These are phyloP conservation scores for Triplophysa bombifrons DNA, from an alignment of 2,797 vertebrate genomes.

Conservation along the genomic window DNA sequence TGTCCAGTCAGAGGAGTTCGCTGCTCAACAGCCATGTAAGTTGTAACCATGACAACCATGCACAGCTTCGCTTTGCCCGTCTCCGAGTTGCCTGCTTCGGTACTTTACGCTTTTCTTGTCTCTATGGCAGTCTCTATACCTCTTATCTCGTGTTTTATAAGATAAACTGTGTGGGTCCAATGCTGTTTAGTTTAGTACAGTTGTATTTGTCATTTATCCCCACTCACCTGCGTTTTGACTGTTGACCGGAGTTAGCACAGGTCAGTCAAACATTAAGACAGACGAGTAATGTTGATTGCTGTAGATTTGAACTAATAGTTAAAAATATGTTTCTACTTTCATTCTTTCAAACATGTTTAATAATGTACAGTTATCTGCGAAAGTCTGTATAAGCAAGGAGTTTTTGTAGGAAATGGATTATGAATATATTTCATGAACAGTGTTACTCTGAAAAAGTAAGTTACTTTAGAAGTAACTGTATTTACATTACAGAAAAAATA, in stretches of 20 bases:
- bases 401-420: no score
- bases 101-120: background rate
- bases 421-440: no score
- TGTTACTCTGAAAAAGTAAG: no score
- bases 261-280: background rate
- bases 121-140: background rate
- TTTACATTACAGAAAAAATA: no score
- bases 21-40: constrained; percentile 99
- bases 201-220: constrained; percentile 1
- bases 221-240: background rate
- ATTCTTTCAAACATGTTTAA: no score
- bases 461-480: no score
- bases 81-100: constrained; percentile 38
- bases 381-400: no score
- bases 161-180: constrained; percentile 30
- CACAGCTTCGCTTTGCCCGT: constrained; percentile 54
- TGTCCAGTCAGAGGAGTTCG: constrained; percentile 98
- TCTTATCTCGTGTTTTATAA: constrained; percentile 11
- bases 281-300: no score
- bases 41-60: constrained; percentile 66
- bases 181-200: constrained; percentile 5
- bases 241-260: background rate
- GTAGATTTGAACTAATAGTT: no score
- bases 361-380: no score
- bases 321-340: no score